Evolutionary conservation across 2,797 vertebrate species (phyloP).

Genomic region (Sarcophilus harrisii): DNA sequence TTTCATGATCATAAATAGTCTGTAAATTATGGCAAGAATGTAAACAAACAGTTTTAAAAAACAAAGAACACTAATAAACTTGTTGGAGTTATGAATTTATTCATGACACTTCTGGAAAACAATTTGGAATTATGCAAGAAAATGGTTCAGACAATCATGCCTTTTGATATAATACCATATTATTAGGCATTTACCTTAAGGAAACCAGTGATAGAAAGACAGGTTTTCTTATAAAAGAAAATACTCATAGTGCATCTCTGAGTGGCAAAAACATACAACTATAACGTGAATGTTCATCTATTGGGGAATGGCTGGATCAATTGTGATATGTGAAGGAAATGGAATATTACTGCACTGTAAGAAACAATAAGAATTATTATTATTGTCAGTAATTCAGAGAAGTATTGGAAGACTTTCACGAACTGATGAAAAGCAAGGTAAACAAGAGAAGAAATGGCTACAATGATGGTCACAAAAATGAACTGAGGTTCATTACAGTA

Average conservation of each 20-base stretch:
- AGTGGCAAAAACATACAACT: neutral
- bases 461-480: neutral
- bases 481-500: neutral
- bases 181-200: neutral
- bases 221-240: neutral
- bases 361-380: neutral
- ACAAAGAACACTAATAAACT: neutral
- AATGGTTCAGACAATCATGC: neutral
- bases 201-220: neutral
- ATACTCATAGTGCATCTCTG: neutral
- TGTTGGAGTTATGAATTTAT: neutral
- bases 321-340: neutral
- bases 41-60: neutral
- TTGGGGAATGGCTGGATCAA: neutral
- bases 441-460: neutral
- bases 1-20: neutral
- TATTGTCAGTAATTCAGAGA: neutral
- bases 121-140: neutral
- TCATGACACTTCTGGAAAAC: neutral
- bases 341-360: neutral
- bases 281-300: neutral
- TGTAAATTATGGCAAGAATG: neutral
- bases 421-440: neutral
- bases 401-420: neutral
- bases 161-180: neutral